phyloP scores from a whole-genome alignment of 2,888 invertebrate species.

The Rhaphigaster nebulosa region DNA sequence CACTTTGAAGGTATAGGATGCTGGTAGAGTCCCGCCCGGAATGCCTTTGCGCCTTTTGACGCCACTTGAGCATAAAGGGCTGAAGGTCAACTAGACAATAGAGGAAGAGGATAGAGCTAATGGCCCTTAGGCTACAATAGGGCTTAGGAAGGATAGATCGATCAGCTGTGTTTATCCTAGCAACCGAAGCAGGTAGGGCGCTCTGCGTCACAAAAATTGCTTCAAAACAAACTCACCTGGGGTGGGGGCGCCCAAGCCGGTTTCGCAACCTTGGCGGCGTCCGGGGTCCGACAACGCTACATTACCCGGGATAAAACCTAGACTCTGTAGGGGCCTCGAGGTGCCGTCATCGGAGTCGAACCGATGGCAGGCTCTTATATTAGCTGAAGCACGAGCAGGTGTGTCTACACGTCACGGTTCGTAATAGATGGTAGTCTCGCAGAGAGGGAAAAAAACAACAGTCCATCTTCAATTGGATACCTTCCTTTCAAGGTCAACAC shows the following conservation, averaged over 20 bases:
- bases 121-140: conserved; percentile 11
- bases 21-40: background rate
- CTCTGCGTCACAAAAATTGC: conserved; percentile 20
- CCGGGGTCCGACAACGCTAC: conserved; percentile 27
- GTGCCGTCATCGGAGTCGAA: background rate
- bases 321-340: background rate
- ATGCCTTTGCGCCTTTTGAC: conserved; percentile 10
- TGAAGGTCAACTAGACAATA: conserved; percentile 25
- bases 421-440: conserved; percentile 42
- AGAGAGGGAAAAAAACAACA: background rate
- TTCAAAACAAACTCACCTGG: conserved; percentile 50
- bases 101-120: background rate
- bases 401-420: conserved; percentile 35
- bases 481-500: background rate
- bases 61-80: background rate
- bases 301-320: conserved; percentile 22
- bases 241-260: conserved; percentile 27
- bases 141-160: conserved; percentile 1
- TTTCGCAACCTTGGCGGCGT: conserved; percentile 56
- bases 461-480: background rate
- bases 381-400: background rate
- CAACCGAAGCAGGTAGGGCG: conserved; percentile 47
- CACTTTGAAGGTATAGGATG: background rate
- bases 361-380: background rate
- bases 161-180: conserved; percentile 54